A percentile compares a stretch with the other conserved stretches of the same genome.
phyloP scores from a whole-genome alignment of 2,888 invertebrate genomes.

The Zygaena filipendulae region DNA sequence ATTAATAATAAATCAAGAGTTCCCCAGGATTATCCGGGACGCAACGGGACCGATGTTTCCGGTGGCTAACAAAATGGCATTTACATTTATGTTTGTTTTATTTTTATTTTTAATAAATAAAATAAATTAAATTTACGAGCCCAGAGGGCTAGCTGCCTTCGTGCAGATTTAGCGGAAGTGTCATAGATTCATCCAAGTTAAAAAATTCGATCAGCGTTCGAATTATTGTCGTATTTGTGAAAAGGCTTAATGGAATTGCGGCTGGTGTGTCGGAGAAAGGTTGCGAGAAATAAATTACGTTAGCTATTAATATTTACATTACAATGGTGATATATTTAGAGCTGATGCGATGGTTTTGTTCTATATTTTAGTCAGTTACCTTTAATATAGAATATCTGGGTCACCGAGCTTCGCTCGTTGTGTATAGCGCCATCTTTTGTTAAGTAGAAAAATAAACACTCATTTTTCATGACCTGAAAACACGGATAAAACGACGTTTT shows the following conservation, averaged over 20 bases:
- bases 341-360: too few relatives aligned
- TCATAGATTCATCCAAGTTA: constrained; percentile 58
- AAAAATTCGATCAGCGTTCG: constrained; percentile 49
- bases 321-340: too few relatives aligned
- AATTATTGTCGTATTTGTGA: constrained; percentile 34
- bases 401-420: too few relatives aligned
- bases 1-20: constrained; percentile 64
- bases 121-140: constrained; percentile 57
- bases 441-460: too few relatives aligned
- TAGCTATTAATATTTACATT: too few relatives aligned
- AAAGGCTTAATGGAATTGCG: constrained; percentile 50
- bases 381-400: too few relatives aligned
- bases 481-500: too few relatives aligned
- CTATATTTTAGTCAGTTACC: too few relatives aligned
- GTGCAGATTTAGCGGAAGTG: constrained; percentile 62
- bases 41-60: constrained; percentile 63
- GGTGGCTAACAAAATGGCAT: constrained; percentile 42
- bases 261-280: too few relatives aligned
- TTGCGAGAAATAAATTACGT: too few relatives aligned
- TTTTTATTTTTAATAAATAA: constrained; percentile 63
- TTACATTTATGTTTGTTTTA: constrained; percentile 59
- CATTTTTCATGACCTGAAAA: too few relatives aligned
- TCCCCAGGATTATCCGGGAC: constrained; percentile 57
- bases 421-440: too few relatives aligned
- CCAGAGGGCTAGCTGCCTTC: constrained; percentile 57